Conservation (phyloP, 2,113 vertebrate species). For the Struthidea cinerea region DNA sequence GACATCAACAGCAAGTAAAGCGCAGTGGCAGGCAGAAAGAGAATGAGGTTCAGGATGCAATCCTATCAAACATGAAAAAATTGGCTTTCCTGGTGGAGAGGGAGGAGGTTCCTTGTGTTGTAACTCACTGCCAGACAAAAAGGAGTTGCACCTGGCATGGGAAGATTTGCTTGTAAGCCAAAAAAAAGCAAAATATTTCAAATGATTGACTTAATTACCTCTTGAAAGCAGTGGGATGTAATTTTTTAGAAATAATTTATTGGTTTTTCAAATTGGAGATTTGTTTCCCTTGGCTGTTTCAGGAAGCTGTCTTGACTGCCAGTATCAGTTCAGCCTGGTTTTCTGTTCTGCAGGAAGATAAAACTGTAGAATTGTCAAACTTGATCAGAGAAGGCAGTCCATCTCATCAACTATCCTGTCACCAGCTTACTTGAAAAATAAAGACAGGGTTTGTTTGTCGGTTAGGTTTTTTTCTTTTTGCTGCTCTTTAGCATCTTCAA, state of each 20-base stretch:
- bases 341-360: background rate
- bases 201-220: background rate
- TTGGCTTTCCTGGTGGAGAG: background rate
- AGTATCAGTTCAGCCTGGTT: background rate
- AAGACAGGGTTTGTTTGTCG: background rate
- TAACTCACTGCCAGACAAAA: background rate
- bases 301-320: background rate
- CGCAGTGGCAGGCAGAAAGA: background rate
- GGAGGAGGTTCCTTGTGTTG: background rate
- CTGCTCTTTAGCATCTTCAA: background rate
- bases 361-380: conserved; percentile 2
- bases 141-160: background rate
- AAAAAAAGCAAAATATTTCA: background rate
- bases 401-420: background rate
- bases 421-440: background rate
- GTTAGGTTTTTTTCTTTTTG: background rate
- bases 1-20: background rate
- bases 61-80: background rate
- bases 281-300: background rate
- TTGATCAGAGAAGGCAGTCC: background rate
- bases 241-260: background rate
- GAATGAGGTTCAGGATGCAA: background rate
- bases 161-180: background rate
- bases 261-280: background rate
- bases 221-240: background rate